phyloP scores from a whole-genome alignment of 2,888 invertebrate genomes.

The Drosophila barbarae region DNA sequence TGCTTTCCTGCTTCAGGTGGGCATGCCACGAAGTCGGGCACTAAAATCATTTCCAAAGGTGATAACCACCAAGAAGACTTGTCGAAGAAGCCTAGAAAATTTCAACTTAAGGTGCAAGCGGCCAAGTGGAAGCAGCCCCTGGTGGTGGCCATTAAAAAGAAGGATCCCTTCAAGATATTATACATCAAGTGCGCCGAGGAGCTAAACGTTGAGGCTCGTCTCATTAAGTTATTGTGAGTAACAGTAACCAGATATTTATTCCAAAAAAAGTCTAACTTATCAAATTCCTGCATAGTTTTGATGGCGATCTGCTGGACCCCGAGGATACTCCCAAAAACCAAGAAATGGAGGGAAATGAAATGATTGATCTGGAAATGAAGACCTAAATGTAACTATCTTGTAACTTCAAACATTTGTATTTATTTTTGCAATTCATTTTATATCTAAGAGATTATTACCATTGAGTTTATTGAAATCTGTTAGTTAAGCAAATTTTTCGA shows the following conservation, averaged over 20 bases:
- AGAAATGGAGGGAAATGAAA: conserved; percentile 77
- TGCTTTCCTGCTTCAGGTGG: conserved; percentile 53
- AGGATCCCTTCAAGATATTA: conserved; percentile 69
- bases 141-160: conserved; percentile 63
- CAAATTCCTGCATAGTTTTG: conserved; percentile 62
- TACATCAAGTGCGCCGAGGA: conserved; percentile 77
- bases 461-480: neutral
- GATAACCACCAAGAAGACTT: conserved; percentile 16
- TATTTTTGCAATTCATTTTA: neutral
- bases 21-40: conserved; percentile 48
- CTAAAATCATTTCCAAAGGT: conserved; percentile 10
- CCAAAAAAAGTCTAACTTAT: too few species aligned
- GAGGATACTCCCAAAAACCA: conserved; percentile 71
- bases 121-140: conserved; percentile 72
- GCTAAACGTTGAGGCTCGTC: conserved; percentile 57
- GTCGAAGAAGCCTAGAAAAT: conserved; percentile 45
- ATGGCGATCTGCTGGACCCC: conserved; percentile 72
- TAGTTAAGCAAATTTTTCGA: neutral
- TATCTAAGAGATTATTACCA: neutral
- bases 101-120: conserved; percentile 76
- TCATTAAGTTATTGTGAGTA: conserved; percentile 52
- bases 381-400: neutral
- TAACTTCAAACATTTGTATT: neutral
- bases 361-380: conserved; percentile 67
- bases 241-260: neutral